phyloP scores from a whole-genome alignment of 1,140 invertebrate genomes.

The Bombus polaris region DNA sequence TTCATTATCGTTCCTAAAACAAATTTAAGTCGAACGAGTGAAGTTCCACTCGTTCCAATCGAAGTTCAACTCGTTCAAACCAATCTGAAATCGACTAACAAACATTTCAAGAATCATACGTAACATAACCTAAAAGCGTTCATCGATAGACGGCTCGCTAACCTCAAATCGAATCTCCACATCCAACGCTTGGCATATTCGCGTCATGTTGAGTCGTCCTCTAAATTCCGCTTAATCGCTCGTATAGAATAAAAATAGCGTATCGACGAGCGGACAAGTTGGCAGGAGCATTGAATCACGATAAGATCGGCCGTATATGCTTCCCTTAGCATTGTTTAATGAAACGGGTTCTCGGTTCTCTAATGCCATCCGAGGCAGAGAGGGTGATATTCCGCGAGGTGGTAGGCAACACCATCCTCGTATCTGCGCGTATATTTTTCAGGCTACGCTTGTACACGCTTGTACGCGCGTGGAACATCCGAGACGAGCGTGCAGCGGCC shows the following conservation, averaged over 20 bases:
- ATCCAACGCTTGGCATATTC: neutral
- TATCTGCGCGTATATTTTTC: constrained; percentile 46
- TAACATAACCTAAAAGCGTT: neutral
- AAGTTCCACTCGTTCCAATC: too few relatives aligned
- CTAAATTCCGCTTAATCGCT: neutral
- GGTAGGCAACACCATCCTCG: constrained; percentile 37
- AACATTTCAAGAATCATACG: neutral
- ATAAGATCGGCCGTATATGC: constrained; percentile 22
- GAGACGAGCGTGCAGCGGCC: constrained; percentile 10
- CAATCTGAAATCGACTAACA: too few relatives aligned
- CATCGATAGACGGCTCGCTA: too few relatives aligned
- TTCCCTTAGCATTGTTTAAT: constrained; percentile 37
- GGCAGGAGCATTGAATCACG: constrained; percentile 28
- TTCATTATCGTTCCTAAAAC: too few relatives aligned
- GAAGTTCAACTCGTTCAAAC: too few relatives aligned
- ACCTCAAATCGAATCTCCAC: neutral
- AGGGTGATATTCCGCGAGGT: constrained; percentile 34
- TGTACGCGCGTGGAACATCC: constrained; percentile 33
- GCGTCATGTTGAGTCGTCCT: neutral
- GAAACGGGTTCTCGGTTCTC: constrained; percentile 35
- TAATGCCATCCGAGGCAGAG: constrained; percentile 16
- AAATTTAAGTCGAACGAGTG: too few relatives aligned
- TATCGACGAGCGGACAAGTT: constrained; percentile 15
- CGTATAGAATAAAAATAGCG: neutral
- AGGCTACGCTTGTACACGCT: constrained; percentile 3